Percentiles rank a stretch among this genome's conserved stretches.
Evolutionary conservation across 2,888 invertebrate species (phyloP).

Genomic region (Drosophila flavopinicola): DNA sequence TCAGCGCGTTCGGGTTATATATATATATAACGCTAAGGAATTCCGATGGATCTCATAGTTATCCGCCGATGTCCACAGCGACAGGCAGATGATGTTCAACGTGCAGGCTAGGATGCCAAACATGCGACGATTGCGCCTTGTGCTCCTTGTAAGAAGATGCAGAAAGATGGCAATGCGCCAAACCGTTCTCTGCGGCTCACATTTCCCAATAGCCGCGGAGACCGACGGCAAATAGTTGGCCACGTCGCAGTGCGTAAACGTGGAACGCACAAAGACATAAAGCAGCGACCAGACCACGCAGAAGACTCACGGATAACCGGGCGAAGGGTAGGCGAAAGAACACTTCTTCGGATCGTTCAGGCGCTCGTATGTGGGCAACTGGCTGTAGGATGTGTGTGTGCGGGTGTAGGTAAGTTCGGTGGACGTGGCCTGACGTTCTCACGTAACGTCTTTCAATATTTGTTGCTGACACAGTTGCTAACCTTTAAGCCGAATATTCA

Average conservation of each 20-base stretch:
- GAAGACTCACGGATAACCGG: slow-evolving; percentile 88
- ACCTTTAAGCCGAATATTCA: slow-evolving; percentile 44
- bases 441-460: slow-evolving; percentile 27
- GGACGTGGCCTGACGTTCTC: slow-evolving; percentile 23
- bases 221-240: slow-evolving; percentile 96
- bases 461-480: slow-evolving; percentile 36
- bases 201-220: slow-evolving; percentile 97
- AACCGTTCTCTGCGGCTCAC: slow-evolving; percentile 93
- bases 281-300: slow-evolving; percentile 93
- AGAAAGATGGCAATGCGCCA: slow-evolving; percentile 94
- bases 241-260: slow-evolving; percentile 95
- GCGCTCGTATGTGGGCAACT: slow-evolving; percentile 83
- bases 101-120: slow-evolving; percentile 87
- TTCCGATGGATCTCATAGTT: slow-evolving; percentile 95
- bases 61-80: slow-evolving; percentile 95
- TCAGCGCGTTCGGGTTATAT: slow-evolving; percentile 48
- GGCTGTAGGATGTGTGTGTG: slow-evolving; percentile 12
- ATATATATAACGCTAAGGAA: slow-evolving; percentile 94
- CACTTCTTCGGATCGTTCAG: slow-evolving; percentile 73
- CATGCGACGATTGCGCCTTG: slow-evolving; percentile 86
- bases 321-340: slow-evolving; percentile 80
- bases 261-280: slow-evolving; percentile 93
- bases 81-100: slow-evolving; percentile 93
- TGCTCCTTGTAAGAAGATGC: slow-evolving; percentile 91
- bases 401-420: slow-evolving; percentile 5